Evolutionary conservation across 2,888 invertebrate species (phyloP).

Genomic region (Hedya salicella): DNA sequence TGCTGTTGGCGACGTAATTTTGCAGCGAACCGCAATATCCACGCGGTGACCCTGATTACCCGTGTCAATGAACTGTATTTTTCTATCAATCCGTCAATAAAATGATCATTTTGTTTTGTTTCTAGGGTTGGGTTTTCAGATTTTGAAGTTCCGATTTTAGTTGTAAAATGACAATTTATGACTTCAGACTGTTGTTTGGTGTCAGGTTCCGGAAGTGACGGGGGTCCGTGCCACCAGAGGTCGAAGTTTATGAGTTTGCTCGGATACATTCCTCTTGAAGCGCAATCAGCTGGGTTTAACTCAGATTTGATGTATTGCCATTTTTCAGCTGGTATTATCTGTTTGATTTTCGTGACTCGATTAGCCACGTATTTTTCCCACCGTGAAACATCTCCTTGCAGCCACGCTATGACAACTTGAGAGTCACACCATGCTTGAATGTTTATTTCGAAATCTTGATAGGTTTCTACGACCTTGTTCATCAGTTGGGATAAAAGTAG

Average conservation of each 20-base stretch:
- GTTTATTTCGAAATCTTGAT: not conserved
- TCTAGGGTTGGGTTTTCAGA: not conserved
- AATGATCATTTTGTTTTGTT: not conserved
- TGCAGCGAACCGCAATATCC: too few relatives aligned
- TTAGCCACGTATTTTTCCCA: conserved; percentile 44
- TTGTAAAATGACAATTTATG: conserved; percentile 16
- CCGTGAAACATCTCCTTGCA: conserved; percentile 34
- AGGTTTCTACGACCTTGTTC: conserved; percentile 26
- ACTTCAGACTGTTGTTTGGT: too few relatives aligned
- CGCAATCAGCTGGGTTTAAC: conserved; percentile 51
- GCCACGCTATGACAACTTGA: conserved; percentile 43
- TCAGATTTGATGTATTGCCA: conserved; percentile 45
- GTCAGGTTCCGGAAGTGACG: too few relatives aligned
- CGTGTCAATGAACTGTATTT: conserved; percentile 20
- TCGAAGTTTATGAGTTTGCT: conserved; percentile 35
- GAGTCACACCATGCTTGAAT: conserved; percentile 45
- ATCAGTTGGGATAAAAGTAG: conserved; percentile 41
- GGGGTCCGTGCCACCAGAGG: conserved; percentile 46
- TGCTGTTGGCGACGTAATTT: too few relatives aligned
- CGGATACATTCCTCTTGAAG: conserved; percentile 48
- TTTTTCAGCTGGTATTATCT: conserved; percentile 25
- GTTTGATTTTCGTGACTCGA: conserved; percentile 43
- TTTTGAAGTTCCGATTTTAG: not conserved
- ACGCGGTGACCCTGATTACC: conserved; percentile 14
- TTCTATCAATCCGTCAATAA: conserved; percentile 7